These are phyloP conservation scores for Rhimphoctona megacephalus DNA, from an alignment of 2,888 invertebrate species.

Conservation along the genomic window DNA sequence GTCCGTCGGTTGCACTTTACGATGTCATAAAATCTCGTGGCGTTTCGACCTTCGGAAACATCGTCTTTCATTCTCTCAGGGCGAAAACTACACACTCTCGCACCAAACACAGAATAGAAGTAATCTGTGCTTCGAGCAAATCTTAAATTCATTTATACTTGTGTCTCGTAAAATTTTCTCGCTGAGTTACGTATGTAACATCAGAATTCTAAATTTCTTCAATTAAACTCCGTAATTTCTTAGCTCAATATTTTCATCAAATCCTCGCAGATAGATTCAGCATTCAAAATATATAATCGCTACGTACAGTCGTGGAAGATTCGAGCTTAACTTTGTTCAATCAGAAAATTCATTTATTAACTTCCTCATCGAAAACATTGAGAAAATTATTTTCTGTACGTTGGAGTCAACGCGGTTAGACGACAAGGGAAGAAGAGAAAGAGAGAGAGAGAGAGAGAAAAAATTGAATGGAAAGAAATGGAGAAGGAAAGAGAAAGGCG, in stretches of 20 bases:
- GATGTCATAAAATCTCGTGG: conserved; percentile 63
- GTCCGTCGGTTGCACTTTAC: conserved; percentile 53
- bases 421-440: not conserved
- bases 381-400: not conserved
- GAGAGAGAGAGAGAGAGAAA: not conserved
- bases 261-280: not conserved
- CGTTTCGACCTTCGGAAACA: conserved; percentile 53
- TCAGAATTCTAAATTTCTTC: conserved; percentile 25
- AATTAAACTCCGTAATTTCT: conserved; percentile 21
- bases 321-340: conserved; percentile 16
- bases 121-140: conserved; percentile 26
- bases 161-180: not conserved
- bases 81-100: not conserved
- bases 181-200: not conserved
- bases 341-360: conserved; percentile 50
- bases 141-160: not conserved
- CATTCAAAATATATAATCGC: not conserved
- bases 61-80: conserved; percentile 6
- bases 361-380: conserved; percentile 10
- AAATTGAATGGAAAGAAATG: not conserved
- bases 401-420: not conserved
- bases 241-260: conserved; percentile 21
- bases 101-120: not conserved
- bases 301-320: not conserved
- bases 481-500: not conserved